Evolutionary conservation across 2,113 vertebrate species (phyloP).

Genomic region (Motacilla tschutschensis): DNA sequence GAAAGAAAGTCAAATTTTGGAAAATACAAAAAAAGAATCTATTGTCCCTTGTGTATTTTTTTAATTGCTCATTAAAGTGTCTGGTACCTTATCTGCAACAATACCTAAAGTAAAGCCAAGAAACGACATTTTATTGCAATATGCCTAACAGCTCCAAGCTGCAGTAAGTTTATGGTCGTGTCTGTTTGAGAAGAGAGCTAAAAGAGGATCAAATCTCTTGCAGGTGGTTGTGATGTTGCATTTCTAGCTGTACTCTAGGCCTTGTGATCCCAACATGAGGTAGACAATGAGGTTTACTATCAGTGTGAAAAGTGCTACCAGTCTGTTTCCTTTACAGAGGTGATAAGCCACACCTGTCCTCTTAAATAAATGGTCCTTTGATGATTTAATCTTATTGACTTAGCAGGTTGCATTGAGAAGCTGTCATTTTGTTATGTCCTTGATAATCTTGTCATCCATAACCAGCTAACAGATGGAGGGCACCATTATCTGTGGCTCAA

Average conservation of each 20-base stretch:
- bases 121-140: constrained; percentile 61
- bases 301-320: background rate
- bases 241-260: constrained; percentile 28
- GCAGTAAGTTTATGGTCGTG: background rate
- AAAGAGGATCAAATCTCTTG: background rate
- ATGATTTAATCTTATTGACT: background rate
- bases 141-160: constrained; percentile 18
- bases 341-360: background rate
- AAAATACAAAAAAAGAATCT: constrained; percentile 75
- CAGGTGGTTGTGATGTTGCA: background rate
- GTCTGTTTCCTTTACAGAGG: constrained; percentile 13
- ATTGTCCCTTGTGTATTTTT: constrained; percentile 95
- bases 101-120: constrained; percentile 73
- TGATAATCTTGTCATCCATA: constrained; percentile 40
- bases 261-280: background rate
- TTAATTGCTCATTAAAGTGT: constrained; percentile 92
- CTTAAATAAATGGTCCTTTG: background rate
- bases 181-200: background rate
- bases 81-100: constrained; percentile 83
- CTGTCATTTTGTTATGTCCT: constrained; percentile 32
- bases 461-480: constrained; percentile 13
- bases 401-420: background rate
- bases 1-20: constrained; percentile 78
- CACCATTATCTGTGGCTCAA: constrained; percentile 32
- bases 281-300: background rate